Evolutionary conservation across 2,888 invertebrate species (phyloP), one percentile per base, ranked within the genome.

Genomic region (Tachina lurida): DNA sequence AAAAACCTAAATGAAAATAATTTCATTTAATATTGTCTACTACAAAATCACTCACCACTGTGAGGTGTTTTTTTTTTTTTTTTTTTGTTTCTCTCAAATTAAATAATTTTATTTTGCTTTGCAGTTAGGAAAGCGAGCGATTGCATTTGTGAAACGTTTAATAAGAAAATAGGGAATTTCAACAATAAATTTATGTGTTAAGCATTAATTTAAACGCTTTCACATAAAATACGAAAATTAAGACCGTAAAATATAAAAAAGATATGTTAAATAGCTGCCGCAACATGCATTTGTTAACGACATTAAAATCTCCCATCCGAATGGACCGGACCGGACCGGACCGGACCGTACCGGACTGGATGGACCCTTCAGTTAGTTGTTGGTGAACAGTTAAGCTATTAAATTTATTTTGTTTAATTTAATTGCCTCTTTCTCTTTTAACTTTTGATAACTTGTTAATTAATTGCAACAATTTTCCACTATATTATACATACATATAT

Each of bases 391-490:
- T 39, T 41, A 41, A 41, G 10, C 39, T 3, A 10, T 49, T 63
- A 3, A 8, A 10, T 49, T 22, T 13, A 39, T 49, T n/a, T 47
- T 67, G 3, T 45, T 22, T 45, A 19, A 19, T 8, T 15, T 47
- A 67, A 19, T 52, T 15, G 2, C 10, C 2, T 39, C 39, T 39
- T 52, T 39, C 19, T 56, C n/a, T 56, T 63, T 49, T 56, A 65
- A 47, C 31, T 63, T 71, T 65, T 45, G 39, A 60, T 77, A 52
- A 49, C 31, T 71, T 77, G 49, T 54, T 65, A 49, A 19, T 75
- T 70, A 78, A 82, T 78, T 71, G 58, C 41, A 52, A 13, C 52
- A 60, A 76, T 83, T 83, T 86, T 62, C 47, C 65, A 43, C 71
- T 22, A 54, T 63, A 63, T 47, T 9, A n/a, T n/a, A 31, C 31